Percentiles rank a stretch among this genome's conserved stretches.
Conservation (phyloP, 2,888 invertebrate genomes). For the Unio pictorum region DNA sequence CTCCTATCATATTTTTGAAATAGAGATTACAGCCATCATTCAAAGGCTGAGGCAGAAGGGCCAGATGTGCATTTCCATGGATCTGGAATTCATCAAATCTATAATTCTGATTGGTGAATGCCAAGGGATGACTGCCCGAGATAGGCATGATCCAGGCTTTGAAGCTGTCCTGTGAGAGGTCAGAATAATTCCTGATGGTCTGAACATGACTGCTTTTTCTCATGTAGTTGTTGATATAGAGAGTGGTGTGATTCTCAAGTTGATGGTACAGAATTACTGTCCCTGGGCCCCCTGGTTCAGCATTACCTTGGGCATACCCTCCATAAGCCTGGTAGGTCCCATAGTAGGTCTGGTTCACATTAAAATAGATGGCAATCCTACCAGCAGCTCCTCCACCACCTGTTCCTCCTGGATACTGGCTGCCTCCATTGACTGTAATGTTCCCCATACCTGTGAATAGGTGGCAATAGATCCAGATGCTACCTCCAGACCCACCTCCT, state of each 20-base stretch:
- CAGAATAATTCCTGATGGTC: conserved; percentile 43
- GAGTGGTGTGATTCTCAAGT: conserved; percentile 45
- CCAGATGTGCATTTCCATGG: conserved; percentile 57
- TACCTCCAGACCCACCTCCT: conserved; percentile 58
- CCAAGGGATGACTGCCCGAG: conserved; percentile 48
- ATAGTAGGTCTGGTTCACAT: conserved; percentile 50
- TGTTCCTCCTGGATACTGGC: conserved; percentile 23
- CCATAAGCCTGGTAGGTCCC: conserved; percentile 52
- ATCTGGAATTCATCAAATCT: conserved; percentile 55
- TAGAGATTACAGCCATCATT: conserved; percentile 36
- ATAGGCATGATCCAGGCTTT: conserved; percentile 57
- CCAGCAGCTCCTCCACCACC: conserved; percentile 55
- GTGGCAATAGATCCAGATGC: conserved; percentile 43
- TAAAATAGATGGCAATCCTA: conserved; percentile 54
- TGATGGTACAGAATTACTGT: conserved; percentile 53
- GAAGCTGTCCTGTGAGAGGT: conserved; percentile 48
- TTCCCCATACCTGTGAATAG: conserved; percentile 51
- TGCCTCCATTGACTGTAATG: conserved; percentile 55
- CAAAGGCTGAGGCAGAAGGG: conserved; percentile 46
- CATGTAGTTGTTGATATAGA: conserved; percentile 50
- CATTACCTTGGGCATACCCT: conserved; percentile 27
- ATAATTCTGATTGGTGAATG: conserved; percentile 39
- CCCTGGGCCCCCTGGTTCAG: conserved; percentile 57
- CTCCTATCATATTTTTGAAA: conserved; percentile 60
- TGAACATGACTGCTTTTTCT: conserved; percentile 27